phyloP scores from a whole-genome alignment of 1,140 invertebrate species.

The Zaprionus vittiger region DNA sequence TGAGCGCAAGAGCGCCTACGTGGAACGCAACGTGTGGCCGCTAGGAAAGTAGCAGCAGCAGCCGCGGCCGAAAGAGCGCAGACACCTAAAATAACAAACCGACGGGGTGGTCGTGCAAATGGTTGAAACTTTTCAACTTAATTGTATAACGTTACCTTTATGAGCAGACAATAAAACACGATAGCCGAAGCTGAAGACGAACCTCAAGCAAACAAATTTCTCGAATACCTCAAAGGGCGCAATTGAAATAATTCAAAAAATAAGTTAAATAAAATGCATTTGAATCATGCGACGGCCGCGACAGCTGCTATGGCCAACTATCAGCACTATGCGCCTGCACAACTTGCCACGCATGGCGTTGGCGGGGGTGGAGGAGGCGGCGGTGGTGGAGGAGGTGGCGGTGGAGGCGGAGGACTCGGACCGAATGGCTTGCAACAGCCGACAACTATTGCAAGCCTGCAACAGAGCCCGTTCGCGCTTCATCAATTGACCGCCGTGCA shows the following conservation, averaged over 20 bases:
- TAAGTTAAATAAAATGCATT: slow-evolving; percentile 65
- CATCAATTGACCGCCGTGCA: slow-evolving; percentile 80
- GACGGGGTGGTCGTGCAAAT: slow-evolving; percentile 58
- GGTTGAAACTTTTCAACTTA: slow-evolving; percentile 56
- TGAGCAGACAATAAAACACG: slow-evolving; percentile 70
- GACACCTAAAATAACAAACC: slow-evolving; percentile 80
- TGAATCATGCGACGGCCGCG: slow-evolving; percentile 80
- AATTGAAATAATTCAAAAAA: slow-evolving; percentile 31
- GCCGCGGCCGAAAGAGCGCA: slow-evolving; percentile 54
- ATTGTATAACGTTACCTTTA: slow-evolving; percentile 72
- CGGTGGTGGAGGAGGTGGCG: slow-evolving; percentile 33
- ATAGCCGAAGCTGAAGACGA: slow-evolving; percentile 40
- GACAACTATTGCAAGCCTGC: slow-evolving; percentile 71
- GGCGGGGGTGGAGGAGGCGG: slow-evolving; percentile 54
- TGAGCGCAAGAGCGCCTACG: slow-evolving; percentile 58
- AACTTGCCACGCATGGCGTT: slow-evolving; percentile 69
- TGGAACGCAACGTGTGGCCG: slow-evolving; percentile 67
- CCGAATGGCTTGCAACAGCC: slow-evolving; percentile 66
- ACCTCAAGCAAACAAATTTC: slow-evolving; percentile 38
- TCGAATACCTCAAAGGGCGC: slow-evolving; percentile 73
- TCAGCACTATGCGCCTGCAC: slow-evolving; percentile 77
- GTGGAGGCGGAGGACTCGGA: slow-evolving; percentile 35
- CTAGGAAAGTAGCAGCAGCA: slow-evolving; percentile 54
- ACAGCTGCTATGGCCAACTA: slow-evolving; percentile 81
- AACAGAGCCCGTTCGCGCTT: slow-evolving; percentile 74